Base-by-base conservation (phyloP, 1,140 invertebrate genomes). In the Sitobion miscanthi region DNA sequence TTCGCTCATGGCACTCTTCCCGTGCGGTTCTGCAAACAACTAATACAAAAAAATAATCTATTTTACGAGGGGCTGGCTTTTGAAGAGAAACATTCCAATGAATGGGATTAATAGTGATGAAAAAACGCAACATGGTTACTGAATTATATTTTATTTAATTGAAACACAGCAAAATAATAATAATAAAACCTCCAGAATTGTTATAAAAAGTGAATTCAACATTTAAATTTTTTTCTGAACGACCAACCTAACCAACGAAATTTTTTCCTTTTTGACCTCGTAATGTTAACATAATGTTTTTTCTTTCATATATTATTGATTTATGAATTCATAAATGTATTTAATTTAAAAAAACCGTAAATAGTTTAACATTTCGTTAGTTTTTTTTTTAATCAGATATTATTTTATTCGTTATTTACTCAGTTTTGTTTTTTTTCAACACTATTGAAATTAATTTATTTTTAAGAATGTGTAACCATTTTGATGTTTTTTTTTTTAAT, bases 91-190 rank as follows among this genome's bases (percentile, higher is more conserved):
- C 52, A 57, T 89, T 89, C 52, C 88, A 57, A 42, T 57, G 88
- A 89, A 89, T 57, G 88, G 88, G 88, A 89, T 89, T 89, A 89
- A 89, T 89, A 57, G 49, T 89, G 88, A 89, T 89, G 52, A 89
- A 89, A 89, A 89, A 89, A 89, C 35, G 35, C 21, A 89, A 89
- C 52, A 89, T 89, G 49, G 52, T 89, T 89, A 89, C 88, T 89
- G 35, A 89, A 89, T 89, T 57, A 57, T 38, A 42, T 57, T 57
- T 38, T 57, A 54, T 89, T 89, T 54, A 57, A 89, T 57, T 54
- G 49, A 89, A 89, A 57, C 35, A 87, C 47, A n/a, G 45, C 25
- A 57, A 89, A 57, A 89, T 38, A 52, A 89, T 35, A 89, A 54
- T 35, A 89, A 52, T 35, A 54, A 89, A 89, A 89, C 35, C 87